These are phyloP conservation scores for Ardeotis arabs DNA, from an alignment of 2,113 vertebrate species.

Conservation along the genomic window DNA sequence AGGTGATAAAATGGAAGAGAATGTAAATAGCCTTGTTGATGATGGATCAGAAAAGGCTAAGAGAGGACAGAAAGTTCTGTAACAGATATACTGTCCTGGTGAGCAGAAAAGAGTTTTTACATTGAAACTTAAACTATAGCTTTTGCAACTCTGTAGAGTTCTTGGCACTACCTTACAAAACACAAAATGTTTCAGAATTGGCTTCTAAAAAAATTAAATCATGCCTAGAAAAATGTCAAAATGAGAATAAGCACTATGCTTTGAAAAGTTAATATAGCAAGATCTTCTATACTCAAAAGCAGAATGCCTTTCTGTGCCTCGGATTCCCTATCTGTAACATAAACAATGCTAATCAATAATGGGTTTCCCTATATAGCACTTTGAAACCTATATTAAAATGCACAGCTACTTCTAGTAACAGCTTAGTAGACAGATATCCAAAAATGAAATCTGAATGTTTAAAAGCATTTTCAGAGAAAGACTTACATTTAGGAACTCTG, in stretches of 20 bases:
- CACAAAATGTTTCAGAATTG: neutral
- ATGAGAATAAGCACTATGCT: neutral
- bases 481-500: neutral
- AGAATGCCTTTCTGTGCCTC: neutral
- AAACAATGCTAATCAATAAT: neutral
- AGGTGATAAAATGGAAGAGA: neutral
- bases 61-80: neutral
- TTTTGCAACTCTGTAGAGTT: neutral
- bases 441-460: neutral
- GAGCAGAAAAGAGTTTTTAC: neutral
- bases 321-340: neutral
- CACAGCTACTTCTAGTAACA: neutral
- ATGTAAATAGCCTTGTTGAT: neutral
- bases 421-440: neutral
- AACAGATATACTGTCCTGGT: neutral
- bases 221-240: neutral
- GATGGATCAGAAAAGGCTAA: neutral
- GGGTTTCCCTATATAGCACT: neutral
- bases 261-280: neutral
- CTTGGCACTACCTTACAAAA: neutral
- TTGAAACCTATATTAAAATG: neutral
- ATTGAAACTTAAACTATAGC: neutral
- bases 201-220: neutral
- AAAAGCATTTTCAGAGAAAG: neutral
- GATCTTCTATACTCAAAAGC: neutral